Percentiles rank a stretch among this genome's conserved stretches.
phyloP scores from a whole-genome alignment of 2,113 vertebrate species.

The Asarcornis scutulata region DNA sequence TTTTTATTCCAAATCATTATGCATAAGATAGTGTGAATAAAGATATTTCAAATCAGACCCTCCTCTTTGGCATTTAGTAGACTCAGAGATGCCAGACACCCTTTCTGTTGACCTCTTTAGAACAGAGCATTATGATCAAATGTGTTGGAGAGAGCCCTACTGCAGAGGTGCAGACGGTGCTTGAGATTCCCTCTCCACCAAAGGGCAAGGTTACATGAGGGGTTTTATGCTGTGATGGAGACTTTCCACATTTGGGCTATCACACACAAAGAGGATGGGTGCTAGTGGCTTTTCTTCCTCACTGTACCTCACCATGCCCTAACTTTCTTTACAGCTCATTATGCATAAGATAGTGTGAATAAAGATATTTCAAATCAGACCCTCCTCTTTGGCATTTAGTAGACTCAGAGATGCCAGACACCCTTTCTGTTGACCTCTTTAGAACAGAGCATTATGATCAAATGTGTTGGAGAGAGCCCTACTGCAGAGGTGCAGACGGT shows the following conservation, averaged over 20 bases:
- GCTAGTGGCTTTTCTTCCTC: not conserved
- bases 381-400: not conserved
- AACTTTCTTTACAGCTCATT: not conserved
- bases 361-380: not conserved
- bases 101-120: not conserved
- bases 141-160: not conserved
- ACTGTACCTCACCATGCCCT: not conserved
- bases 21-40: not conserved
- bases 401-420: not conserved
- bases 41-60: not conserved
- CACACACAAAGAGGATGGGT: not conserved
- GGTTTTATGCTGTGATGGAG: not conserved
- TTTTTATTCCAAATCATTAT: not conserved
- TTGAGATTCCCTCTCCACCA: not conserved
- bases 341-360: not conserved
- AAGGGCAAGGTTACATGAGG: rapidly evolving
- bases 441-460: not conserved
- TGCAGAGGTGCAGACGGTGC: not conserved
- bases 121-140: not conserved
- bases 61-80: not conserved
- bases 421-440: not conserved
- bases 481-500: not conserved
- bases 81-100: not conserved
- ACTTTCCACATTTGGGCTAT: not conserved
- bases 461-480: not conserved